Conservation (phyloP, 2,797 vertebrate species). For the Balearica regulorum region DNA sequence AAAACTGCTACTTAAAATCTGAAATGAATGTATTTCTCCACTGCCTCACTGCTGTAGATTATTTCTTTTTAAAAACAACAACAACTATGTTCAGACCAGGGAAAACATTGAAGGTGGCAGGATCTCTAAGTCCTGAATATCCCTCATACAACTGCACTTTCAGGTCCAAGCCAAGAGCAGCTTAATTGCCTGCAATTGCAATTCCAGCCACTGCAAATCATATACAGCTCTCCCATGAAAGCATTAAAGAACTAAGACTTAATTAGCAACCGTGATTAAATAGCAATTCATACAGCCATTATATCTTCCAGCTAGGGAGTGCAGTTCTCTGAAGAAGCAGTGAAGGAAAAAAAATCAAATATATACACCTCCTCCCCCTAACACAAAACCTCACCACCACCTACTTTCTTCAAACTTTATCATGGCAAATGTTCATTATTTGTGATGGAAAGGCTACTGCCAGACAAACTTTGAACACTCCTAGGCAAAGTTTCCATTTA, state of each 20-base stretch:
- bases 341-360: not conserved
- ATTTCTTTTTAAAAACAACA: not conserved
- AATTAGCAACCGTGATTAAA: conserved; percentile 68
- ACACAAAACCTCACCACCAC: not conserved
- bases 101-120: not conserved
- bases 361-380: not conserved
- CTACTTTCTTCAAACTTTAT: not conserved
- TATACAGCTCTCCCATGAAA: conserved; percentile 46
- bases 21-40: not conserved
- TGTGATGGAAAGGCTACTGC: not conserved
- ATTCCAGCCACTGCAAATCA: conserved; percentile 43
- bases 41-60: not conserved
- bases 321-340: not conserved
- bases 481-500: not conserved
- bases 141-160: not conserved
- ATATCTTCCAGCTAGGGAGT: not conserved
- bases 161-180: not conserved
- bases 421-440: not conserved
- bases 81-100: not conserved
- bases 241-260: conserved; percentile 51
- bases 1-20: not conserved
- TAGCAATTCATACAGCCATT: conserved; percentile 57
- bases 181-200: conserved; percentile 32
- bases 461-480: not conserved
- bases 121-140: not conserved